These are phyloP conservation scores for Malachius bipustulatus DNA, from an alignment of 2,888 invertebrate species.

Conservation along the genomic window DNA sequence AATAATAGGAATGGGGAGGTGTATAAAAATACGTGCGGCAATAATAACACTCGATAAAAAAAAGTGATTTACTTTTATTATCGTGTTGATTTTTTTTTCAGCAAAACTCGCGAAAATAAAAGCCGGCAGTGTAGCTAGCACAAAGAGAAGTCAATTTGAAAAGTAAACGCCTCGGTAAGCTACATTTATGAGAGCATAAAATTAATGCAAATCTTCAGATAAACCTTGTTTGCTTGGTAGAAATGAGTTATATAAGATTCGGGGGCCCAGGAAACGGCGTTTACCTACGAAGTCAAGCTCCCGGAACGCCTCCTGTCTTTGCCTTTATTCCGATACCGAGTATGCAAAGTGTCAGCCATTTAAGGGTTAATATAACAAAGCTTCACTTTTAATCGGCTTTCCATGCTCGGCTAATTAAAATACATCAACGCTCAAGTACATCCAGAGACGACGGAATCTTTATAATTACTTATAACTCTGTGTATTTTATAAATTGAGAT, in stretches of 20 bases:
- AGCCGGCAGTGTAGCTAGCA: no score
- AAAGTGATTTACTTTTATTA: no score
- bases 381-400: slow-evolving; percentile 38
- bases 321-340: no score
- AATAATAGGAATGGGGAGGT: no score
- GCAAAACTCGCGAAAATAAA: no score
- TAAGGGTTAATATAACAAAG: slow-evolving; percentile 35
- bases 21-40: no score
- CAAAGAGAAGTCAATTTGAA: no score
- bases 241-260: slow-evolving; percentile 35
- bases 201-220: slow-evolving; percentile 39
- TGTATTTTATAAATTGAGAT: slow-evolving; percentile 41
- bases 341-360: slow-evolving; percentile 36
- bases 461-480: slow-evolving; percentile 40
- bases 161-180: slow-evolving; percentile 27
- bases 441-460: slow-evolving; percentile 31
- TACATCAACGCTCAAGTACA: slow-evolving; percentile 35
- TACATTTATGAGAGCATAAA: slow-evolving; percentile 38
- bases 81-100: no score
- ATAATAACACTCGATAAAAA: no score
- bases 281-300: slow-evolving; percentile 33
- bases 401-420: slow-evolving; percentile 37
- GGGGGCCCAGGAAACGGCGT: slow-evolving; percentile 27
- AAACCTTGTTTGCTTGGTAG: slow-evolving; percentile 35
- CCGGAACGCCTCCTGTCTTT: slow-evolving; percentile 21